Evolutionary conservation across 2,888 invertebrate species (phyloP), one percentile per base, ranked within the genome.

Genomic region (Ctenicera cuprea): DNA sequence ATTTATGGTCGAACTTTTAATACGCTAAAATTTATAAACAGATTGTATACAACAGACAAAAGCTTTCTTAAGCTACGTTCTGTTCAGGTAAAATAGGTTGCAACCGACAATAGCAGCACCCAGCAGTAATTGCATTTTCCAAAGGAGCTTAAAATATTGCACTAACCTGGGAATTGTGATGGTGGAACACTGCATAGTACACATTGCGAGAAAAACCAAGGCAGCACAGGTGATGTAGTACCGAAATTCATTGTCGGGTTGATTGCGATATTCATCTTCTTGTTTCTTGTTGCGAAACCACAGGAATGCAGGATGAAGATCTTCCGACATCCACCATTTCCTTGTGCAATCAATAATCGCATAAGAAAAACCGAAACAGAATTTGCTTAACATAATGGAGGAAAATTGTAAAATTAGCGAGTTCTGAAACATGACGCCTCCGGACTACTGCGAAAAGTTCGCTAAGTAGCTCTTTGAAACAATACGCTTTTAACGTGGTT

Each of bases 171-270:
- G 92, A 77, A 95, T 90, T 9, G 8, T 61, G 18, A 70, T 65
- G 66, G 95, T 93, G 71, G 95, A 88, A 45, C 94, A 88, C 85
- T 97, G 97, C 84, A 96, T 93, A 71, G 92, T 87, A 61, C 94
- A 93, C 83, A 97, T 91, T 66, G 94, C 90, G 3, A 93, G 82
- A 86, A 97, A 97, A 65, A 97, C 90, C 20, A 92, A 87, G 33
- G 93, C 91, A 3, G 96, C 93, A 83, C 94, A 94, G 0, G 94
- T 91, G 71, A 97, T 91, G 87, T 97, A 96, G 87, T 92, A 94
- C 80, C 94, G 94, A 88, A 96, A 97, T 85, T 95, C 94, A 8
- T 91, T 90, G 86, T 97, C 97, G 0, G 92, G 89, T 84, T 95
- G 94, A 77, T 91, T 91, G 54, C 94, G 90, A 86, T 96, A 97